Percentiles rank a stretch among this genome's conserved stretches.
Evolutionary conservation across 2,113 vertebrate genomes (phyloP).

Genomic region (Pelvicachromis taeniatus): DNA sequence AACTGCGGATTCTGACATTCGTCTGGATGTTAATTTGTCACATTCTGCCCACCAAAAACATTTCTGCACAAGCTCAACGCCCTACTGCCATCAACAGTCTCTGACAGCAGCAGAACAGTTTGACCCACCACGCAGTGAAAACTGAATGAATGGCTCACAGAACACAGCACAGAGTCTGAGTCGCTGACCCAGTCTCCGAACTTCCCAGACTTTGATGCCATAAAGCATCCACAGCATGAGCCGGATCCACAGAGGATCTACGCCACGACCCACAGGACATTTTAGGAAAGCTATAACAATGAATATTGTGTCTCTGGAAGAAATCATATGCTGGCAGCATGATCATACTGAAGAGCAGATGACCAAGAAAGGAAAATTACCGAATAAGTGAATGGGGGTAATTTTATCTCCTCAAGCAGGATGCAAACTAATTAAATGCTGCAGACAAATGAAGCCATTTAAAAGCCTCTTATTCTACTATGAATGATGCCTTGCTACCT

Average conservation of each 20-base stretch:
- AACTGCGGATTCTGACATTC: neutral
- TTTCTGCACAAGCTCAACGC: neutral
- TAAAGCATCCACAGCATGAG: neutral
- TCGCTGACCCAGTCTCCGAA: neutral
- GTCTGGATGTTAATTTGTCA: neutral
- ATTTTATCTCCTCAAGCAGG: neutral
- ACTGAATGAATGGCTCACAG: neutral
- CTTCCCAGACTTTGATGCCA: neutral
- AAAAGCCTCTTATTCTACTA: neutral
- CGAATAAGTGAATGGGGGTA: neutral
- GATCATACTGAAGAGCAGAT: neutral
- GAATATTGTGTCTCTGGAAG: neutral
- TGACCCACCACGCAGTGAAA: neutral
- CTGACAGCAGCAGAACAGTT: neutral
- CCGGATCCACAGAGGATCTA: neutral
- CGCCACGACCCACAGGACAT: neutral
- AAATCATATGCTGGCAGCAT: neutral
- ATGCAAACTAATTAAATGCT: neutral
- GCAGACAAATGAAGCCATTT: neutral
- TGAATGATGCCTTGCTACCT: neutral
- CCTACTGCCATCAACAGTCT: neutral
- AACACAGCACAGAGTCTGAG: neutral
- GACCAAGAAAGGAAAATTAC: neutral
- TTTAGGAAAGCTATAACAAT: neutral
- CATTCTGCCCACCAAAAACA: neutral